Evolutionary conservation across 2,113 vertebrate genomes (phyloP).

Genomic region (Thomomys bottae): DNA sequence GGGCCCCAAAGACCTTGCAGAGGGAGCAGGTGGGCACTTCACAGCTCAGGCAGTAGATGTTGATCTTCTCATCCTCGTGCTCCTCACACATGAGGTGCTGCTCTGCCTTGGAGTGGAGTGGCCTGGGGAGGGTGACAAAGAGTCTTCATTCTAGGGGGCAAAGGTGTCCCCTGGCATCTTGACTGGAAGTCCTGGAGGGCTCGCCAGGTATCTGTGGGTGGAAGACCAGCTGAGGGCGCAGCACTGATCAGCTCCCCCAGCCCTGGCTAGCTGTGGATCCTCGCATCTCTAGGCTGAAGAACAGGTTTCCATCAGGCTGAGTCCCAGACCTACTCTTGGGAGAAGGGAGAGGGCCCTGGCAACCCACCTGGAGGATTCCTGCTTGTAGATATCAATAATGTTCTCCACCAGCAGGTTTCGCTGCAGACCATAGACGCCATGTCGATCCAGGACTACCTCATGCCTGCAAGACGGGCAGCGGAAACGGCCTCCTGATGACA

Average conservation of each 20-base stretch:
- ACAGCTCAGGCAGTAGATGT: slow-evolving; percentile 94
- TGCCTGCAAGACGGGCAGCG: slow-evolving; percentile 94
- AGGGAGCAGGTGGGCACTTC: slow-evolving; percentile 94
- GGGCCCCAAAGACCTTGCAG: slow-evolving; percentile 94
- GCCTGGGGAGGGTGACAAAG: slow-evolving; percentile 73
- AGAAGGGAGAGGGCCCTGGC: neutral
- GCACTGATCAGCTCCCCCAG: neutral
- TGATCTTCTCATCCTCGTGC: slow-evolving; percentile 93
- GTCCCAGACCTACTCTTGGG: neutral
- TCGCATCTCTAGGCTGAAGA: neutral
- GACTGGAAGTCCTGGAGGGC: neutral
- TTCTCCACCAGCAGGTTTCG: slow-evolving; percentile 95
- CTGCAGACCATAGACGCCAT: slow-evolving; percentile 92
- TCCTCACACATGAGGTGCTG: slow-evolving; percentile 92
- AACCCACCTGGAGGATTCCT: slow-evolving; percentile 89
- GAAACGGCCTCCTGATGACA: slow-evolving; percentile 90
- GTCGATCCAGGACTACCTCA: slow-evolving; percentile 93
- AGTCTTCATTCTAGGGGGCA: neutral
- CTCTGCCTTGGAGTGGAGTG: slow-evolving; percentile 88
- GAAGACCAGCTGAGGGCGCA: neutral
- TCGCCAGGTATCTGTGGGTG: neutral
- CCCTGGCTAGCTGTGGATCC: too few relatives aligned
- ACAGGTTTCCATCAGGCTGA: neutral
- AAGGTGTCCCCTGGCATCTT: neutral
- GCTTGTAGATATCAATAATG: slow-evolving; percentile 94